These are phyloP conservation scores for Asarcornis scutulata DNA, from an alignment of 2,113 vertebrate species.

Conservation along the genomic window DNA sequence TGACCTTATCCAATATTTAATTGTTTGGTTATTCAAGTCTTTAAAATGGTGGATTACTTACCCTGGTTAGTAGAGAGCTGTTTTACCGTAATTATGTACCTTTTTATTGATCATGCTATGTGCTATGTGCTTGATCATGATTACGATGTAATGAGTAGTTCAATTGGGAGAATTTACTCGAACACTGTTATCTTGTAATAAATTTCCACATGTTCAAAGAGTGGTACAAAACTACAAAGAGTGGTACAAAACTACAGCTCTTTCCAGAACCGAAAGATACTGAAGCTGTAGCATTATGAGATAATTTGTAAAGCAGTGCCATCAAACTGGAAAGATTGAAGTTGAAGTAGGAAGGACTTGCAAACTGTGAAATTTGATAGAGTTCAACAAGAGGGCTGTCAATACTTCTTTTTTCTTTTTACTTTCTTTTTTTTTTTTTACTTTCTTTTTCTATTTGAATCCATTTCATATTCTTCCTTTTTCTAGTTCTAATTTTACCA, in stretches of 20 bases:
- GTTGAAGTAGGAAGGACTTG: not conserved
- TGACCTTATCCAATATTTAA: constrained; percentile 76
- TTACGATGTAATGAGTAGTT: constrained; percentile 65
- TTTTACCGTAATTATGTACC: constrained; percentile 51
- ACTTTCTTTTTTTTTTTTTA: too few species aligned
- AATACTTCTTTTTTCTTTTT: not conserved
- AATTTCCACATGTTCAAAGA: not conserved
- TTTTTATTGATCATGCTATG: constrained; percentile 71
- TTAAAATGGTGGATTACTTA: constrained; percentile 72
- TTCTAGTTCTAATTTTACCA: not conserved
- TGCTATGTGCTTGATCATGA: constrained; percentile 59
- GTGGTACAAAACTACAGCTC: not conserved
- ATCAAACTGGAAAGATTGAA: not conserved
- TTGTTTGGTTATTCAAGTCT: constrained; percentile 75
- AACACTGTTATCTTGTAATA: constrained; percentile 26
- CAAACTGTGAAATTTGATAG: not conserved
- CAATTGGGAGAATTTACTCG: constrained; percentile 58
- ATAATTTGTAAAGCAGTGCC: not conserved
- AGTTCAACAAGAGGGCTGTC: not conserved
- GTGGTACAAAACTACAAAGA: not conserved
- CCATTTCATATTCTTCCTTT: not conserved
- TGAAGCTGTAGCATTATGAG: not conserved
- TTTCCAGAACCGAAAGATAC: constrained; percentile 5
- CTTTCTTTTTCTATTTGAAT: not conserved
- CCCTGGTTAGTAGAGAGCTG: constrained; percentile 49